phyloP scores from a whole-genome alignment of 2,113 vertebrate species.

The Sander vitreus region DNA sequence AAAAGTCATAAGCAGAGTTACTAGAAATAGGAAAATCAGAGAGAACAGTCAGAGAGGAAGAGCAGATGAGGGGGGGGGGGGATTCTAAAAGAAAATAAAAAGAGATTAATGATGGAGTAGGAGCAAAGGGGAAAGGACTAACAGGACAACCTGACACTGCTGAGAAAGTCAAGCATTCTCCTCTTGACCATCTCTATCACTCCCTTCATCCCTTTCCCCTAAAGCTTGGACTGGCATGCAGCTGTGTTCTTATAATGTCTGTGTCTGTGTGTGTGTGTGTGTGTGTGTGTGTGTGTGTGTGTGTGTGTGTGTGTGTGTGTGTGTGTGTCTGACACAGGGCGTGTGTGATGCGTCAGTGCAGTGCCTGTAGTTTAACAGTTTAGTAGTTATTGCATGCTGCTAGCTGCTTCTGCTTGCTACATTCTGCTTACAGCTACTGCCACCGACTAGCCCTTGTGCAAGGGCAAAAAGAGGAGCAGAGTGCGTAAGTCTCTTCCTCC shows the following conservation, averaged over 20 bases:
- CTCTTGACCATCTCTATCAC: constrained; percentile 8
- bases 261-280: neutral
- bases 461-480: too few species aligned
- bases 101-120: neutral
- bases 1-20: neutral
- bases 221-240: neutral
- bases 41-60: too few species aligned
- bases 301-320: neutral
- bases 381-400: too few species aligned
- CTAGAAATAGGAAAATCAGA: neutral
- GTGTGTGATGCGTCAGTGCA: too few species aligned
- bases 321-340: too few species aligned
- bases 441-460: too few species aligned
- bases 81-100: neutral
- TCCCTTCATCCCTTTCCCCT: neutral
- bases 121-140: neutral
- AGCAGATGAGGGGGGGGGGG: neutral
- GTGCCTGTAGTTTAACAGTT: too few species aligned
- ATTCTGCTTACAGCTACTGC: too few species aligned
- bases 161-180: neutral
- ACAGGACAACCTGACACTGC: constrained; percentile 1
- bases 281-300: neutral
- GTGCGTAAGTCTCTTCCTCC: too few species aligned
- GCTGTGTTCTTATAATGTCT: constrained; percentile 13
- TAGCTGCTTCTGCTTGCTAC: too few species aligned